A percentile compares a stretch with the other conserved stretches of the same genome.
Conservation (phyloP, 2,113 vertebrate genomes). For the Sphaerodactylus townsendi region DNA sequence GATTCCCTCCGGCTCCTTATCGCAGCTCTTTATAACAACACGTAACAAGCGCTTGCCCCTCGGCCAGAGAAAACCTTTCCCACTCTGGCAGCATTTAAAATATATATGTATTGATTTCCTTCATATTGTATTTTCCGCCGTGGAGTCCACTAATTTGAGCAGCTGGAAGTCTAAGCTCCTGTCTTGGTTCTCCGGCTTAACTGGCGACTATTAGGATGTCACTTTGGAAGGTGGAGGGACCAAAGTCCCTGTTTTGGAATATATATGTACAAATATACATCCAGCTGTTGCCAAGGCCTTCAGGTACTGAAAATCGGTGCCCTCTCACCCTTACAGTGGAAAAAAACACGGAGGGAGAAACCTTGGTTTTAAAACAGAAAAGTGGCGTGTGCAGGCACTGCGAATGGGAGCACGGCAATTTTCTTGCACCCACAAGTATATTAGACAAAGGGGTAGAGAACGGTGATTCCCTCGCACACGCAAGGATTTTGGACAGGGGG, state of each 20-base stretch:
- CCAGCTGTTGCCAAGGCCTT: no score
- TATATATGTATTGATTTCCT: constrained; percentile 48
- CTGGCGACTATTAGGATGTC: constrained; percentile 51
- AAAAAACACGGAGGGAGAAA: no score
- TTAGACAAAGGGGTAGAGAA: no score
- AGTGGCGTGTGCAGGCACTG: no score
- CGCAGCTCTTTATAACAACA: constrained; percentile 1
- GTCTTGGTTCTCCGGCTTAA: constrained; percentile 54
- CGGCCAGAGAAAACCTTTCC: constrained; percentile 5
- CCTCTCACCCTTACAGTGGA: no score
- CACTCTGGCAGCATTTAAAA: constrained; percentile 30
- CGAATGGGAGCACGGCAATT: no score
- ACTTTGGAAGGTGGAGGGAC: constrained; percentile 52
- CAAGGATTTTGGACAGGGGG: no score
- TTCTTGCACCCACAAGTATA: no score
- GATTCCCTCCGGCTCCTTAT: constrained; percentile 25
- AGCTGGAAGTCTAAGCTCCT: constrained; percentile 57
- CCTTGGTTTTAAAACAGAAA: no score
- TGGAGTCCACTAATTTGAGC: constrained; percentile 58
- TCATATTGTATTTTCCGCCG: constrained; percentile 25
- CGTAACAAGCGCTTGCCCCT: not conserved
- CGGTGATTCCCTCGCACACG: no score
- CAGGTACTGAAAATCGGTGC: no score
- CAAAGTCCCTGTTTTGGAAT: constrained; percentile 38
- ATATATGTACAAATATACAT: constrained; percentile 11